Evolutionary conservation across 2,888 invertebrate species (phyloP), one percentile per base, ranked within the genome.

Genomic region (Sphecodes monilicornis): DNA sequence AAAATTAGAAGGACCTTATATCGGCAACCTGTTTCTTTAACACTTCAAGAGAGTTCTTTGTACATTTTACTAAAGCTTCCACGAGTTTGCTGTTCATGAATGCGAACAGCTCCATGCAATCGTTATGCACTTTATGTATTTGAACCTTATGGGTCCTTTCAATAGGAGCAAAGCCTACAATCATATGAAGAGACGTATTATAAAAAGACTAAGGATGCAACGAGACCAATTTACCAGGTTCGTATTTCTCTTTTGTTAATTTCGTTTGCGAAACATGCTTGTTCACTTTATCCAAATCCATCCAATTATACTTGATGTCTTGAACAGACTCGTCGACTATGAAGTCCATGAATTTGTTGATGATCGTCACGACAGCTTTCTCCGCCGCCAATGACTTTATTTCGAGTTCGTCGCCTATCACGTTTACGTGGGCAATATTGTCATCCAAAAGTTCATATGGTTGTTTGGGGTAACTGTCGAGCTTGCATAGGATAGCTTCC

Each of bases 61-160:
- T 97, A 78, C 97, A 96, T 91, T 97, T 97, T 18, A 97, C 97
- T 32, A 98, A 95, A 4, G 97, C 95, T 84, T 97, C 97, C 50
- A 97, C 95, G 85, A 97, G 96, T 94, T 97, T 97, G 76, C 96
- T 96, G 89, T 98, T 97, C 91, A 98, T 98, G 93, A 97, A 97
- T 0, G 97, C 97, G 93, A 97, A 98, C 73, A 98, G 95, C 92
- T 98, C 98, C 93, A 97, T 97, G 91, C 97, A 97, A 92, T 98
- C 97, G 75, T 96, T 97, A 70, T 97, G 96, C 5, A 97, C 95
- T 60, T 96, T 96, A 76, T 93, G 91, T 41, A 97, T 92, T 83
- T 97, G 97, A 89, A 96, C 96, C 57, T 94, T 94, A 41, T 96
- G 95, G 11, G 96, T 96, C 90, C 96, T 96, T 86, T 97, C 97